These are phyloP conservation scores for Mixornis gularis DNA, from an alignment of 2,113 vertebrate genomes.

Conservation along the genomic window DNA sequence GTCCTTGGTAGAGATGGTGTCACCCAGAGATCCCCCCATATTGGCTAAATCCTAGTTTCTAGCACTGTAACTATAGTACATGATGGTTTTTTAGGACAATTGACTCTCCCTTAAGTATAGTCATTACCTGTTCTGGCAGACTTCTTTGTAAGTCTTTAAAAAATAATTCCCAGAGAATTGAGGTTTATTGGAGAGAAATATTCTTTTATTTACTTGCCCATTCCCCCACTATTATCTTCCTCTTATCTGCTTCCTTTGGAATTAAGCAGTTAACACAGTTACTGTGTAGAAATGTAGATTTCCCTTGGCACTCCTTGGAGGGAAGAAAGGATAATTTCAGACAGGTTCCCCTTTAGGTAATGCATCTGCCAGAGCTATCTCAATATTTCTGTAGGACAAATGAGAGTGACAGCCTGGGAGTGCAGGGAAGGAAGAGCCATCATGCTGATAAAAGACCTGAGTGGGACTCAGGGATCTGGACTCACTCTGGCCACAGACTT, in stretches of 20 bases:
- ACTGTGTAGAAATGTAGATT: constrained; percentile 16
- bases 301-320: constrained; percentile 13
- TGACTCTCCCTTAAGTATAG: constrained; percentile 21
- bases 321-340: constrained; percentile 30
- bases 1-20: neutral
- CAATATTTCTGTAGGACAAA: constrained; percentile 25
- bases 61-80: neutral
- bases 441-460: neutral
- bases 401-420: constrained; percentile 10
- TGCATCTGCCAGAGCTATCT: neutral
- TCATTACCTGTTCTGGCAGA: constrained; percentile 39
- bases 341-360: constrained; percentile 17
- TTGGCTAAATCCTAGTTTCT: neutral
- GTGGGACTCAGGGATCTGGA: neutral
- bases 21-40: neutral
- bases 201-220: constrained; percentile 57
- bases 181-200: constrained; percentile 46
- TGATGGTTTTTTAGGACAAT: constrained; percentile 37
- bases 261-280: constrained; percentile 11
- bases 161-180: constrained; percentile 34
- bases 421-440: neutral
- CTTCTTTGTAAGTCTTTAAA: constrained; percentile 18
- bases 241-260: constrained; percentile 37
- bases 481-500: neutral
- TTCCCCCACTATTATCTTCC: constrained; percentile 35